Evolutionary conservation across 2,797 vertebrate species (phyloP).

Genomic region (Alfaro cultratus): DNA sequence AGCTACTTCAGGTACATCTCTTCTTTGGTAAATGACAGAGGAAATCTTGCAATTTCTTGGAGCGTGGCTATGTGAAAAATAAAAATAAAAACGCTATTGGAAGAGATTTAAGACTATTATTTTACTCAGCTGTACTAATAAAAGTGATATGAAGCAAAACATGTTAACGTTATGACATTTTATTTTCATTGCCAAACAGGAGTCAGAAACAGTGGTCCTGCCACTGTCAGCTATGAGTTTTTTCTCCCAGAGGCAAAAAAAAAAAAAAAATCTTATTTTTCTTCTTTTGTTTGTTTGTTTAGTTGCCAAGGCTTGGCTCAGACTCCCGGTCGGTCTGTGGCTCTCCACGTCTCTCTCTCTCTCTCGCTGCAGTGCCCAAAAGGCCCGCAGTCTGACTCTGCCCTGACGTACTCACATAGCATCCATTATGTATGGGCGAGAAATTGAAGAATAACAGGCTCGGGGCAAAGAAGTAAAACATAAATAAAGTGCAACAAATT

Average conservation of each 20-base stretch:
- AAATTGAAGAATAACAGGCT: constrained; percentile 77
- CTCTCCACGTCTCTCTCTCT: constrained; percentile 46
- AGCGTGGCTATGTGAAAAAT: neutral
- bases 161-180: constrained; percentile 17
- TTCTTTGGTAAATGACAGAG: neutral
- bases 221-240: constrained; percentile 44
- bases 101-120: neutral
- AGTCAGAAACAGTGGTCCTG: constrained; percentile 42
- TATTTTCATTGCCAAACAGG: constrained; percentile 36
- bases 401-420: constrained; percentile 70
- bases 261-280: constrained; percentile 3
- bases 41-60: neutral
- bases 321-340: constrained; percentile 54
- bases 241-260: constrained; percentile 58
- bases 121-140: neutral
- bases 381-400: constrained; percentile 66
- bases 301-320: constrained; percentile 74
- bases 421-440: constrained; percentile 79
- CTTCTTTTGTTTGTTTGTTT: constrained; percentile 50
- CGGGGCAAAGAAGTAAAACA: constrained; percentile 62
- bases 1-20: neutral
- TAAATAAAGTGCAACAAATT: constrained; percentile 68
- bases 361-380: constrained; percentile 60
- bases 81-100: neutral
- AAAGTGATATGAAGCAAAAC: constrained; percentile 10